These are phyloP conservation scores for Takifugu bimaculatus DNA, from an alignment of 2,113 vertebrate species.

Conservation along the genomic window DNA sequence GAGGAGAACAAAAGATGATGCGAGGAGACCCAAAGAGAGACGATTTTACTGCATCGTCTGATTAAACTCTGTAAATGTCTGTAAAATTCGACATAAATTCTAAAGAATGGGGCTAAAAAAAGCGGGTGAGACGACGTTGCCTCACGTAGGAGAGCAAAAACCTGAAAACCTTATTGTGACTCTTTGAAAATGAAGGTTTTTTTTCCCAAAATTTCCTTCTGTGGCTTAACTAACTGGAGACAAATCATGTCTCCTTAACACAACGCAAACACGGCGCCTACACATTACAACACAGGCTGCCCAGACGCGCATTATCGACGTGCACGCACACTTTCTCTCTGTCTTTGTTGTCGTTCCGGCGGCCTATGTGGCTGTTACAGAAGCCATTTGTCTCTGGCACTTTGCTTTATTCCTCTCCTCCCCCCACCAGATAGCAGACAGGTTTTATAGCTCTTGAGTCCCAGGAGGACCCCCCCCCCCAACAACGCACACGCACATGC, in stretches of 20 bases:
- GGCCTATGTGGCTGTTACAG: conserved; percentile 64
- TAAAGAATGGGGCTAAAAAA: not conserved
- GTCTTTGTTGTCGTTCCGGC: conserved; percentile 62
- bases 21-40: too few relatives aligned
- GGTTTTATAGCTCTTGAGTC: conserved; percentile 60
- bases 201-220: not conserved
- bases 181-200: too few relatives aligned
- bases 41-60: too few relatives aligned
- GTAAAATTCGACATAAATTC: too few relatives aligned
- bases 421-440: conserved; percentile 59
- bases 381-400: conserved; percentile 69
- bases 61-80: too few relatives aligned
- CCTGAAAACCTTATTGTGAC: not conserved
- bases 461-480: conserved; percentile 38
- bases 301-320: conserved; percentile 3
- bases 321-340: conserved; percentile 1
- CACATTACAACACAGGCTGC: not conserved
- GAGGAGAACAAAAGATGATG: not conserved
- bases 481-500: conserved; percentile 8
- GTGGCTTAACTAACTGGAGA: not conserved
- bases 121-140: not conserved
- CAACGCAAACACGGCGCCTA: not conserved
- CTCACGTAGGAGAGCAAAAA: not conserved
- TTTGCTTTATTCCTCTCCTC: conserved; percentile 54
- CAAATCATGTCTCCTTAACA: too few relatives aligned